phyloP scores from a whole-genome alignment of 2,888 invertebrate genomes.

The Galeruca laticollis region DNA sequence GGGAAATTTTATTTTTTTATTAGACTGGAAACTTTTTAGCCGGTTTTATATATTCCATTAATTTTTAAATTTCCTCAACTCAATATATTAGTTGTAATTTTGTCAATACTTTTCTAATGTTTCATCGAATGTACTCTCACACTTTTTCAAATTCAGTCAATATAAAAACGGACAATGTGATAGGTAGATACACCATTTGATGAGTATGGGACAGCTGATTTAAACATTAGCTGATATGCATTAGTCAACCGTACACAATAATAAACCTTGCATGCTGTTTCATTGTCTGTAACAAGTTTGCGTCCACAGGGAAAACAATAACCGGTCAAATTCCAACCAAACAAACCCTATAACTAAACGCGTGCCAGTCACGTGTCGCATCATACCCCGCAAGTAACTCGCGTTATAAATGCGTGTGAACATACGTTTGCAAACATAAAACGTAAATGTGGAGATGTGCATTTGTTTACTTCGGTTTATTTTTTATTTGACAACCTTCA shows the following conservation, averaged over 20 bases:
- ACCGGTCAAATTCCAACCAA: slow-evolving; percentile 7
- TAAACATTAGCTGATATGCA: too few species aligned
- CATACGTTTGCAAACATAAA: slow-evolving; percentile 11
- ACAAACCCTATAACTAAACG: background rate
- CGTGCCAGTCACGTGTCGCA: slow-evolving; percentile 1
- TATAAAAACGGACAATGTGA: too few species aligned
- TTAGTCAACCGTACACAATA: background rate
- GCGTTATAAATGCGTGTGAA: background rate
- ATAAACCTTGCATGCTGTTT: slow-evolving; percentile 11
- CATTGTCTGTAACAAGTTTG: slow-evolving; percentile 12
- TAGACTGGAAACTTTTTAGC: too few species aligned
- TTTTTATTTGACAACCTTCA: slow-evolving; percentile 3
- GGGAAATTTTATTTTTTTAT: too few species aligned
- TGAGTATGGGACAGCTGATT: too few species aligned
- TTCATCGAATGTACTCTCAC: too few species aligned
- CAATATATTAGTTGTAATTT: too few species aligned
- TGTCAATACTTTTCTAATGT: too few species aligned
- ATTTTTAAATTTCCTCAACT: too few species aligned
- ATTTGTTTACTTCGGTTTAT: slow-evolving; percentile 12
- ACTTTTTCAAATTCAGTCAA: too few species aligned
- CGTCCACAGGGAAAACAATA: slow-evolving; percentile 7
- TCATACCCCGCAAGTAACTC: background rate
- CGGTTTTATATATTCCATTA: too few species aligned
- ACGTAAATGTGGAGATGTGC: slow-evolving; percentile 2
- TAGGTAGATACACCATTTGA: too few species aligned